A percentile compares a stretch with the other conserved stretches of the same genome.
phyloP scores from a whole-genome alignment of 2,888 invertebrate species.

The Callimorpha dominula region DNA sequence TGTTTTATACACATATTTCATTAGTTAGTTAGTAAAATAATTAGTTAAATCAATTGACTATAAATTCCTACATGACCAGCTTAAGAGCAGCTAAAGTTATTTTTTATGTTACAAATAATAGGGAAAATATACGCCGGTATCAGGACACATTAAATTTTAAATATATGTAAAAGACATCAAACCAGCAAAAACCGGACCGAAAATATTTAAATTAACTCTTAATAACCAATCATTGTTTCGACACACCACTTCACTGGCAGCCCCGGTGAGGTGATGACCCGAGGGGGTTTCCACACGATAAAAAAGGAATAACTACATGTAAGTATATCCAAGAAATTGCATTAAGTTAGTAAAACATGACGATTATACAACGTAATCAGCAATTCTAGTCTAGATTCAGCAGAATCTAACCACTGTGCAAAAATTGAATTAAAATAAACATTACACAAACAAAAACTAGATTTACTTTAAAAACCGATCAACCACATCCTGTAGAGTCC shows the following conservation, averaged over 20 bases:
- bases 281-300: no score
- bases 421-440: neutral
- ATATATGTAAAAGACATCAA: neutral
- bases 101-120: no score
- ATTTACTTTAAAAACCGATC: constrained; percentile 9
- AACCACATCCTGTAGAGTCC: constrained; percentile 63
- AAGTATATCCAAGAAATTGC: no score
- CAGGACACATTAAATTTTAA: neutral
- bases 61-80: no score
- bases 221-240: no score
- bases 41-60: no score
- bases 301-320: no score
- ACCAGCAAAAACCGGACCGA: neutral
- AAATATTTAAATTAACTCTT: no score
- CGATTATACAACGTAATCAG: neutral
- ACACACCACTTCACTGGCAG: no score
- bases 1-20: neutral
- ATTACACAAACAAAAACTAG: neutral
- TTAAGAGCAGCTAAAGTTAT: no score
- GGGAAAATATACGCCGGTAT: no score
- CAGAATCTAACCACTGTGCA: neutral
- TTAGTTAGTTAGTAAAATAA: neutral
- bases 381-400: neutral
- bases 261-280: no score
- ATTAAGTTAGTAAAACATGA: neutral